Conservation (phyloP, 2,113 vertebrate genomes). For the Elaphurus davidianus region DNA sequence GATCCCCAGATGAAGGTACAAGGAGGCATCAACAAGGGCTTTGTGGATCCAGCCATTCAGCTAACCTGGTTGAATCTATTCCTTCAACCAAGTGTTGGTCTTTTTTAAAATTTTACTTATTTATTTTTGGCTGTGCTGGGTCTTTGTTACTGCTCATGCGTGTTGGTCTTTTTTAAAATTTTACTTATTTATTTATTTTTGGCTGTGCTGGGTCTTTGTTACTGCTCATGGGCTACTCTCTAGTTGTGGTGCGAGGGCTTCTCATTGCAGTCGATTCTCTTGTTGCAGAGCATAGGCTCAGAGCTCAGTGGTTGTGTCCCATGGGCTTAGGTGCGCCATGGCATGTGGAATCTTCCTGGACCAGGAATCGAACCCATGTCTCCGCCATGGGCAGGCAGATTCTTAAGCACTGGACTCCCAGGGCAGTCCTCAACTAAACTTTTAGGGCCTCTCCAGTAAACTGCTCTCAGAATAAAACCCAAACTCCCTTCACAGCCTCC, state of each 20-base stretch:
- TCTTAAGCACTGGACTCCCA: not conserved
- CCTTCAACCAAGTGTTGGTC: not conserved
- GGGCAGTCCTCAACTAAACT: not conserved
- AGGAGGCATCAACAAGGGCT: not conserved
- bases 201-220: not conserved
- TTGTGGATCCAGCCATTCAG: not conserved
- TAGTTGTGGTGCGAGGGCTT: not conserved
- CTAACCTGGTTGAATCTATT: not conserved
- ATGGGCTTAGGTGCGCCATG: rapidly evolving
- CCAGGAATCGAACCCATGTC: not conserved
- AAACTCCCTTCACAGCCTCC: not conserved
- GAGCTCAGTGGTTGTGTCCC: not conserved
- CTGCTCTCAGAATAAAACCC: not conserved
- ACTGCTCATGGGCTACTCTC: not conserved
- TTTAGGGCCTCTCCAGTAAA: not conserved
- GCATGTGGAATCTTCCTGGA: not conserved
- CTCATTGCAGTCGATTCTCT: not conserved
- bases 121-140: not conserved
- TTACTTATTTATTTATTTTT: not conserved
- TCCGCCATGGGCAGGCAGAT: not conserved
- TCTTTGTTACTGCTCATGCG: not conserved
- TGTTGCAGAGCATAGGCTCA: not conserved
- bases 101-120: not conserved
- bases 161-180: not conserved
- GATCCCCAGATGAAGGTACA: not conserved